Percentiles rank a stretch among this genome's conserved stretches.
phyloP scores from a whole-genome alignment of 2,888 invertebrate species.

The Caenorhabditis sp. region DNA sequence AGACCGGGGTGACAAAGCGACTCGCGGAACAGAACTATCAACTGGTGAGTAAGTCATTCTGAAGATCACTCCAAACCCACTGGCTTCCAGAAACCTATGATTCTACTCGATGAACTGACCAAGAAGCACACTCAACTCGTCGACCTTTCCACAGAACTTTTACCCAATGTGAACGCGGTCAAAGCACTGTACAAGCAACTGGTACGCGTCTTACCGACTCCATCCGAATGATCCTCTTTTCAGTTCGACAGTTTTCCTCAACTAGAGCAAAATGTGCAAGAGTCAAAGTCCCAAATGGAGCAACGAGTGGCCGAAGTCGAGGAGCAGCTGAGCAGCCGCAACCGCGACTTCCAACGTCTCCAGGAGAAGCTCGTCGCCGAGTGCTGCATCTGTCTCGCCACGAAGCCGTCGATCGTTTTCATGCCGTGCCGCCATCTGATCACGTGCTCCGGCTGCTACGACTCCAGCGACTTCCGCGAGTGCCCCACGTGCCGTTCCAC shows the following conservation, averaged over 20 bases:
- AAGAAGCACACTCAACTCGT: conserved; percentile 36
- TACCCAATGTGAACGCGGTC: conserved; percentile 33
- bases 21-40: conserved; percentile 55
- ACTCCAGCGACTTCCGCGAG: conserved; percentile 54
- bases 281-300: conserved; percentile 22
- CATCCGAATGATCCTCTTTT: not conserved
- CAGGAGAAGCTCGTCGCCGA: conserved; percentile 59
- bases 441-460: conserved; percentile 59
- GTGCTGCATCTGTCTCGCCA: conserved; percentile 63
- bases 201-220: conserved; percentile 7
- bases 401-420: conserved; percentile 65
- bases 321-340: conserved; percentile 40
- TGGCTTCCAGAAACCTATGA: conserved; percentile 50
- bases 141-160: conserved; percentile 22
- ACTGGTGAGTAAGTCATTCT: conserved; percentile 12
- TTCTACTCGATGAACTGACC: conserved; percentile 46
- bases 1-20: conserved; percentile 51
- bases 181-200: conserved; percentile 41
- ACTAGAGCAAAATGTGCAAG: conserved; percentile 29
- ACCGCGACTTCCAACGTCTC: conserved; percentile 55
- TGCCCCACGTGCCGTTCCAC: conserved; percentile 63
- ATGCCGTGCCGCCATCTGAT: conserved; percentile 64
- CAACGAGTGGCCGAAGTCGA: conserved; percentile 44
- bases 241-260: conserved; percentile 52
- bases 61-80: not conserved